Evolutionary conservation across 2,113 vertebrate genomes (phyloP).

Genomic region (Hystrix cristata): DNA sequence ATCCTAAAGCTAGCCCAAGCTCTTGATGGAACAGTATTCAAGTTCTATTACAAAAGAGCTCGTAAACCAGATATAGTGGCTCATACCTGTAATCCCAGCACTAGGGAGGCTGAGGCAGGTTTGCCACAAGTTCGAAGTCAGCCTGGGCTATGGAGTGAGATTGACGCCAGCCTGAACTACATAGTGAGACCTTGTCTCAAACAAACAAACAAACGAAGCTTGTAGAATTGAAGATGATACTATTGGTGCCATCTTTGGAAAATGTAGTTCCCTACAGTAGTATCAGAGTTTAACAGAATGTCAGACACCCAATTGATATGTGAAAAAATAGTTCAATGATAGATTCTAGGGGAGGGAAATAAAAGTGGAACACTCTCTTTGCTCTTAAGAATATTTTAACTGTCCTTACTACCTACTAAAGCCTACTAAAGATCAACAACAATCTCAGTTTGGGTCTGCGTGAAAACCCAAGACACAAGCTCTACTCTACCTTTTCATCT

Average conservation of each 20-base stretch:
- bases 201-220: background rate
- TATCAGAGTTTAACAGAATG: background rate
- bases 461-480: background rate
- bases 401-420: background rate
- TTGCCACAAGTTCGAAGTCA: background rate
- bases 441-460: background rate
- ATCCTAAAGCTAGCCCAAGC: background rate
- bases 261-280: background rate
- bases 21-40: background rate
- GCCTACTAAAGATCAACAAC: background rate
- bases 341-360: background rate
- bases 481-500: background rate
- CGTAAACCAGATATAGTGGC: background rate
- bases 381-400: slow-evolving; percentile 3
- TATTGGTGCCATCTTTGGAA: background rate
- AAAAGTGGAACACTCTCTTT: background rate
- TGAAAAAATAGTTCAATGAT: background rate
- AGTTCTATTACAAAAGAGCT: background rate
- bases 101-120: background rate
- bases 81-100: background rate
- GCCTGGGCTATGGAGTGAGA: background rate
- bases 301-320: background rate
- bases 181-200: background rate
- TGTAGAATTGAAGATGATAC: too few species aligned
- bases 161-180: background rate